Base-by-base conservation (phyloP, 2,888 invertebrate species). In the Drosophila macrospina region DNA sequence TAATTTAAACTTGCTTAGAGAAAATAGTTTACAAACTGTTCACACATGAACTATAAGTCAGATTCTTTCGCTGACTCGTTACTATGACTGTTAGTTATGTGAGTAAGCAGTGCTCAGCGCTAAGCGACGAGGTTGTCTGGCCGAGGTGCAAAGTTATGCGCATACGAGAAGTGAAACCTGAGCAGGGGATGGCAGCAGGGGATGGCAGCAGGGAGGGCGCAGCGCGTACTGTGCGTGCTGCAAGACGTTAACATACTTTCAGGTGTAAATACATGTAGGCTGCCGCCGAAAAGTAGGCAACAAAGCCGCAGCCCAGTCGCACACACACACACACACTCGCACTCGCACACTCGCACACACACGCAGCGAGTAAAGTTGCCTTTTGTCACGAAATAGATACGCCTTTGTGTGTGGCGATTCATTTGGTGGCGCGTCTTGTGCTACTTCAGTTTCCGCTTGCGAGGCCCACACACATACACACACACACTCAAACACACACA, bases 171-270 rank as follows among this genome's bases (percentile, higher is more conserved):
- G 41, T 37, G 44, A 51, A 62, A 68, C n/a, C 54, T 41, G 42
- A 50, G 65, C 8, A n/a, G 39, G 39, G 32, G 11, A 39, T 32
- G 16, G 50, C 52, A 44, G 26, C 26, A n/a, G n/a, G n/a, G n/a
- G n/a, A n/a, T n/a, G n/a, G n/a, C 26, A 4, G 26, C 26, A 3
- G 5, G 32, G 11, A 7, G 50, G 66, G 59, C 36, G 57, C 57
- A 63, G 39, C 37, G 67, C 74, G 57, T 78, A 70, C 86, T 79
- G 88, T 90, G 90, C 90, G 90, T 90, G 90, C 78, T 74, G 66
- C 80, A 89, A 86, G 82, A 89, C 86, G 86, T 90, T 89, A 90
- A 83, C 88, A 87, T 82, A 88, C 75, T 86, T 90, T 86, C 76
- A 80, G 87, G 84, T 89, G 87, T 75, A 84, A 88, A 89, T 81